Percentiles rank a stretch among this genome's conserved stretches.
These are phyloP conservation scores for Drosophila monieri DNA, from an alignment of 2,888 invertebrate genomes.

Conservation along the genomic window DNA sequence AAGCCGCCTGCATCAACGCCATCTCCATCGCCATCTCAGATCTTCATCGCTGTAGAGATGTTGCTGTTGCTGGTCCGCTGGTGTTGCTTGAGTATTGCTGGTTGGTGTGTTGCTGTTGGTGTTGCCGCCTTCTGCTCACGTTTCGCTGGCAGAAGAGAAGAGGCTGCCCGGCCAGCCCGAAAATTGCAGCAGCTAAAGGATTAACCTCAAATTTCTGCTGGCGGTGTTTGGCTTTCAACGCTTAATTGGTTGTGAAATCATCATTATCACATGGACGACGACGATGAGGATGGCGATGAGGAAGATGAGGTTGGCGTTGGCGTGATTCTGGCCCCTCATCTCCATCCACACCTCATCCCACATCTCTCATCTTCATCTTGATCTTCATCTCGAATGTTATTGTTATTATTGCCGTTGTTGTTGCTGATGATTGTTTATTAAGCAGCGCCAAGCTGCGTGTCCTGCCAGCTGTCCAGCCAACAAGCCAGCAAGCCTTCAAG, in stretches of 20 bases:
- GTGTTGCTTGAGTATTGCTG: conserved; percentile 20
- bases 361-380: conserved; percentile 27
- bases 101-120: conserved; percentile 28
- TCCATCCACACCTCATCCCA: conserved; percentile 6
- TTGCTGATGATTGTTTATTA: conserved; percentile 78
- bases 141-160: conserved; percentile 44
- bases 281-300: conserved; percentile 20
- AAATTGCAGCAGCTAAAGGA: conserved; percentile 79
- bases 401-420: conserved; percentile 33
- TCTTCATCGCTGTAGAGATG: conserved; percentile 52
- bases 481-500: neutral
- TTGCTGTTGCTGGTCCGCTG: conserved; percentile 54
- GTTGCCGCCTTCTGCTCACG: conserved; percentile 75
- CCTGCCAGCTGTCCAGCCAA: conserved; percentile 41
- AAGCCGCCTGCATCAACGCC: conserved; percentile 79
- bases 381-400: conserved; percentile 17
- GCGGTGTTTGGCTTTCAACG: conserved; percentile 81
- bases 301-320: conserved; percentile 60
- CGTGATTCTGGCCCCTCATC: conserved; percentile 45
- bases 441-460: conserved; percentile 70
- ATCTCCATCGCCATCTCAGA: conserved; percentile 71
- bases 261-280: conserved; percentile 76
- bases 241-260: conserved; percentile 80
- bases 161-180: conserved; percentile 51
- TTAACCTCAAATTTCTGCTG: conserved; percentile 79